Percentiles rank a stretch among this genome's conserved stretches.
Evolutionary conservation across 1,140 invertebrate species (phyloP).

Genomic region (Microplitis mediator): DNA sequence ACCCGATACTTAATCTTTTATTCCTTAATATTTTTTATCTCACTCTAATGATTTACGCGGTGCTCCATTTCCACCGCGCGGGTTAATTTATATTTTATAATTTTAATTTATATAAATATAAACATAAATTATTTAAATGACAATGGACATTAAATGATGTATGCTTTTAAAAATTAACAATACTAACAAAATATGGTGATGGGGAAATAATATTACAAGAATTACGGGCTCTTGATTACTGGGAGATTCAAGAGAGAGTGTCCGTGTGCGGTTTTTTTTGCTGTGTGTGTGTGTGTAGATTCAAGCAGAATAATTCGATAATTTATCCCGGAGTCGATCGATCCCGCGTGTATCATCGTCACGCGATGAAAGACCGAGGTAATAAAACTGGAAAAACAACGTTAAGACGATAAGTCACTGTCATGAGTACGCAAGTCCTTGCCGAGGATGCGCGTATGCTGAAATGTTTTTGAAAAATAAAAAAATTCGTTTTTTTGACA

Average conservation of each 20-base stretch:
- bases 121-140: too few relatives aligned
- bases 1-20: background rate
- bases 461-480: too few relatives aligned
- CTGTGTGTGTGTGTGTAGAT: background rate
- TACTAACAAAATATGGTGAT: too few relatives aligned
- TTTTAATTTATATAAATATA: too few relatives aligned
- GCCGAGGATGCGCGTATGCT: background rate
- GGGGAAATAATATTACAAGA: too few relatives aligned
- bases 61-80: conserved; percentile 25
- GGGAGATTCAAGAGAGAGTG: background rate
- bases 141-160: too few relatives aligned
- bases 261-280: too few relatives aligned
- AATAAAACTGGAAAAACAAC: conserved; percentile 21
- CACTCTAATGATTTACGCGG: background rate
- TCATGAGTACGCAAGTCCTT: conserved; percentile 8
- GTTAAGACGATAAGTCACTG: conserved; percentile 26
- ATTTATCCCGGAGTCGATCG: conserved; percentile 18
- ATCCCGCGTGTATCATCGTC: conserved; percentile 24
- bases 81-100: conserved; percentile 52
- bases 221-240: background rate
- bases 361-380: conserved; percentile 21
- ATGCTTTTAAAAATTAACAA: too few relatives aligned
- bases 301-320: conserved; percentile 17
- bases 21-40: conserved; percentile 6
- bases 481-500: too few relatives aligned